Evolutionary conservation across 2,797 vertebrate species (phyloP).

Genomic region (Helostoma temminkii): DNA sequence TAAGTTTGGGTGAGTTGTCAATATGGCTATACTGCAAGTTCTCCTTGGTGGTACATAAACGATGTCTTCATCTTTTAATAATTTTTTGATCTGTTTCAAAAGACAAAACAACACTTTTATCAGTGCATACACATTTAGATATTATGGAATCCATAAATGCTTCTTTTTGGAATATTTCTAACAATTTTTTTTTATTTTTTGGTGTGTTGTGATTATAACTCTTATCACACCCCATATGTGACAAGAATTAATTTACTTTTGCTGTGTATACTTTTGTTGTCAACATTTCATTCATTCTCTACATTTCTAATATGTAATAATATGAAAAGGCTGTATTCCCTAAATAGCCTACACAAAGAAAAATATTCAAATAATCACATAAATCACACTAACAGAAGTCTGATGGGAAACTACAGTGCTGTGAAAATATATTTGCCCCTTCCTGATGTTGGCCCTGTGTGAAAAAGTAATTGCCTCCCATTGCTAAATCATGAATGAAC

Average conservation of each 20-base stretch:
- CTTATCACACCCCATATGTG: neutral
- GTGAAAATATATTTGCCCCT: no score
- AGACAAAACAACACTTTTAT: no score
- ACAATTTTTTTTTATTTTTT: neutral
- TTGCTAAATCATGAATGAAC: no score
- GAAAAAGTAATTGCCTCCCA: no score
- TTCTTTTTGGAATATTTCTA: neutral
- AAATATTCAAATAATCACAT: neutral
- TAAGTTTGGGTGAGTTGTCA: no score
- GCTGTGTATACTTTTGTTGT: slow-evolving; percentile 7
- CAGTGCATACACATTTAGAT: no score
- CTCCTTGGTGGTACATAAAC: slow-evolving; percentile 6
- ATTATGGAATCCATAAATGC: neutral
- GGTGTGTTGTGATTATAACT: neutral
- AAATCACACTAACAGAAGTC: neutral
- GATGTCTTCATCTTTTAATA: neutral
- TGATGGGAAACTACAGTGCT: neutral
- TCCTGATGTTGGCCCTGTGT: no score
- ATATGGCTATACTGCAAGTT: no score
- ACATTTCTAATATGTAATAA: neutral
- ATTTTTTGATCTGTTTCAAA: neutral
- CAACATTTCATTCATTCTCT: neutral
- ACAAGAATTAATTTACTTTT: neutral
- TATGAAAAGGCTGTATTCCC: neutral
- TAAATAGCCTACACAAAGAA: neutral